Evolutionary conservation across 2,113 vertebrate species (phyloP).

Genomic region (Rhineura floridana): DNA sequence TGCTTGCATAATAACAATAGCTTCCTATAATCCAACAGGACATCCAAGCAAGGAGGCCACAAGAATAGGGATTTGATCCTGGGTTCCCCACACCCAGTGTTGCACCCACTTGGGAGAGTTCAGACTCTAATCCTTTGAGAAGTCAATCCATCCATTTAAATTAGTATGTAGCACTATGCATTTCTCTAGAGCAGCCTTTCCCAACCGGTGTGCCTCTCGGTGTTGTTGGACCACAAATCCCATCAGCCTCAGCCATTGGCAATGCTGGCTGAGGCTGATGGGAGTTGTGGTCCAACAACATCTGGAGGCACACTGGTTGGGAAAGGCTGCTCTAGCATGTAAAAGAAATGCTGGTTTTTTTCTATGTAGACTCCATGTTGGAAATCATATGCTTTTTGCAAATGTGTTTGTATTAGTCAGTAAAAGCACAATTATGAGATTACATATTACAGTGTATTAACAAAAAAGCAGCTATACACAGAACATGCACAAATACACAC

Average conservation of each 20-base stretch:
- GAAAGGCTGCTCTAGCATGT: too few species aligned
- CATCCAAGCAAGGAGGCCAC: neutral
- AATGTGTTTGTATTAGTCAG: slow-evolving; percentile 26
- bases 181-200: too few species aligned
- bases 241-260: too few species aligned
- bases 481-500: neutral
- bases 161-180: too few species aligned
- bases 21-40: neutral
- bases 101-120: neutral
- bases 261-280: too few species aligned
- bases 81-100: neutral
- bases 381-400: slow-evolving; percentile 8
- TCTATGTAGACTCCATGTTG: neutral
- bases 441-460: slow-evolving; percentile 35
- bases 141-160: neutral
- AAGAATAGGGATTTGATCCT: neutral
- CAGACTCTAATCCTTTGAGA: neutral
- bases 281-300: too few species aligned
- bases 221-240: too few species aligned
- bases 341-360: neutral
- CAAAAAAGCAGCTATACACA: neutral
- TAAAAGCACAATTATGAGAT: slow-evolving; percentile 45
- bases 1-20: neutral
- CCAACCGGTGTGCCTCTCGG: too few species aligned
- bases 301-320: too few species aligned